Evolutionary conservation across 2,113 vertebrate genomes (phyloP), one percentile per base, ranked within the genome.

Genomic region (Cichladusa arquata): DNA sequence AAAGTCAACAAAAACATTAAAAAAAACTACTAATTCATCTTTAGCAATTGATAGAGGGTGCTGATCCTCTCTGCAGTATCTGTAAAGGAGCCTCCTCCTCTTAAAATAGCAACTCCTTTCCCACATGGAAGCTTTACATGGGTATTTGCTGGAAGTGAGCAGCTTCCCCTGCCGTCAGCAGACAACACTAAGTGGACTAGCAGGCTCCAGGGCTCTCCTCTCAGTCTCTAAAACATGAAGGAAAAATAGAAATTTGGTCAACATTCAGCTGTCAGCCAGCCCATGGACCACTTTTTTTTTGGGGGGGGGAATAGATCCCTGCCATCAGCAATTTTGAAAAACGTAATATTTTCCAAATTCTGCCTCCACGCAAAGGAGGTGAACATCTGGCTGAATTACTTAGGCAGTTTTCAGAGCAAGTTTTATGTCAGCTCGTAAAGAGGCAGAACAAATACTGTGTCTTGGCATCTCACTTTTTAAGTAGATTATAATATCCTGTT

Each of bases 321-420:
- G 87, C 96, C 89, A 74, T 95, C 94, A 97, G 92, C 96, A 95
- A 92, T 96, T 97, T 96, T 93, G 80, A 96, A 96, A 95, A 96
- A 96, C 96, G 96, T 98, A 96, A 97, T 95, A 97, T 97, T 98
- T 98, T 97, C 97, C 97, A 23, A 97, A 95, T 96, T 97, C 88
- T 90, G 71, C 93, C 96, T 98, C 96, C 92, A 82, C 74, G 71
- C 77, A 73, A 82, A 97, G 96, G 97, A 97, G 96, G 97, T 97
- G 98, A 98, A 98, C 98, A 98, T 98, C 98, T 98, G 98, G 97
- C 93, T 95, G 95, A 96, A 96, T 96, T 92, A 96, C 98, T 97
- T 95, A 98, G 96, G 96, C 96, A 76, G 81, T 96, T 95, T 71
- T 84, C 62, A 60, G 94, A 97, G 93, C 97, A 96, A 95, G 94